Evolutionary conservation across 2,888 invertebrate species (phyloP), one percentile per base, ranked within the genome.

Genomic region (Stramonita haemastoma): DNA sequence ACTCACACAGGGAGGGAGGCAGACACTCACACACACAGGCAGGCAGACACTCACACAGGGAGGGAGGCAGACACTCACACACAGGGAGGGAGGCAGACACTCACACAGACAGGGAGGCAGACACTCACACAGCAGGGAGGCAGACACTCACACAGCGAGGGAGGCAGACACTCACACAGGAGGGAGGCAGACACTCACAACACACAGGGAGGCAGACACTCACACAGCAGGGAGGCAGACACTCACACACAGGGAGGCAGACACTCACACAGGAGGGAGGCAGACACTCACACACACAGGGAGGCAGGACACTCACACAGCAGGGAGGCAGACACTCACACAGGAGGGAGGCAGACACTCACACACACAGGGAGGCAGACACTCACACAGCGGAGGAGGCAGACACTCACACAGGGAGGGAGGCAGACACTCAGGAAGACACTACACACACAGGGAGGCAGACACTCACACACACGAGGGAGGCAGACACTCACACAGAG

Each of bases 371-470:
- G 57, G 57, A 60, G 32, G 60, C 86, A 86, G 19, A 60, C 86
- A 86, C 1, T 34, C 86, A 57, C 60, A 60, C 86, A 60, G 32
- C 17, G 56, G 2, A 6, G 60, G 13, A 66, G 13, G 26, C 26
- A 36, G 13, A 22, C 0, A 97, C 98, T 97, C 98, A 99, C 99
- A n/a, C n/a, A n/a, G n/a, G n/a, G n/a, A n/a, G n/a, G n/a, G n/a
- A n/a, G n/a, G n/a, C n/a, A n/a, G n/a, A n/a, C n/a, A n/a, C n/a
- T n/a, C n/a, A n/a, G n/a, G n/a, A n/a, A n/a, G n/a, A n/a, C 19
- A 60, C 6, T 19, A 60, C 19, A 60, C 60, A 60, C n/a, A 79
- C 34, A 79, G n/a, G n/a, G n/a, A n/a, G 19, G 34, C 79, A 79
- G 19, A 79, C 79, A 79, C 11, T 32, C 34, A 36, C 4, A 79